Conservation (phyloP, 2,797 vertebrate species). For the Pangasius djambal region DNA sequence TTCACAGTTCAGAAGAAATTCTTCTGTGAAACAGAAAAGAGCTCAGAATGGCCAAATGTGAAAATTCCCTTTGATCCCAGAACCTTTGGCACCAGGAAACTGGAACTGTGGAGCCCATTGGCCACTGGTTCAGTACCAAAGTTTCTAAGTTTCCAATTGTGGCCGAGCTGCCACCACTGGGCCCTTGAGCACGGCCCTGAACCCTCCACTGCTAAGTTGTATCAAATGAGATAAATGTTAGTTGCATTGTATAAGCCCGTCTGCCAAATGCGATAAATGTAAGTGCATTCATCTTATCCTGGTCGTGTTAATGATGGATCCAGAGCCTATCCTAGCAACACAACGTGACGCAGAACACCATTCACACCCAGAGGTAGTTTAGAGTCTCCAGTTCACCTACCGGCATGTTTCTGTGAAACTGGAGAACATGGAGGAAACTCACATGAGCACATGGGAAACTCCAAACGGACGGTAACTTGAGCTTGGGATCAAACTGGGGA, state of each 20-base stretch:
- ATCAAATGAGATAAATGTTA: neutral
- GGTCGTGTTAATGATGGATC: neutral
- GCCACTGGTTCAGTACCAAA: neutral
- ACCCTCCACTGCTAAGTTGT: too few species aligned
- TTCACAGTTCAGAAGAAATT: neutral
- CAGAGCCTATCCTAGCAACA: neutral
- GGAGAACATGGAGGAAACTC: neutral
- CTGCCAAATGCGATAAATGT: neutral
- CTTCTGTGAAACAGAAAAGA: neutral
- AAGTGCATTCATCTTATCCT: neutral
- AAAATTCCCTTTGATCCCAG: neutral
- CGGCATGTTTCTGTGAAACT: neutral
- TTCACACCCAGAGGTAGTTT: neutral
- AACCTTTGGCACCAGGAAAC: neutral
- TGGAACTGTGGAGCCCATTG: neutral
- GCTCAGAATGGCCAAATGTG: neutral
- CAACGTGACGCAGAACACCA: neutral
- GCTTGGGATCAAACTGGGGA: neutral
- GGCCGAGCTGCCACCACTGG: too few species aligned
- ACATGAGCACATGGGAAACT: neutral
- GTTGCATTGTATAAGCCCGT: neutral
- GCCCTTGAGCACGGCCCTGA: too few species aligned
- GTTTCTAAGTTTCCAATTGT: too few species aligned
- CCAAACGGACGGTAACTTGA: neutral
- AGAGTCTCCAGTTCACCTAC: neutral